phyloP scores from a whole-genome alignment of 2,797 vertebrate species.

The Sebastes jordani region DNA sequence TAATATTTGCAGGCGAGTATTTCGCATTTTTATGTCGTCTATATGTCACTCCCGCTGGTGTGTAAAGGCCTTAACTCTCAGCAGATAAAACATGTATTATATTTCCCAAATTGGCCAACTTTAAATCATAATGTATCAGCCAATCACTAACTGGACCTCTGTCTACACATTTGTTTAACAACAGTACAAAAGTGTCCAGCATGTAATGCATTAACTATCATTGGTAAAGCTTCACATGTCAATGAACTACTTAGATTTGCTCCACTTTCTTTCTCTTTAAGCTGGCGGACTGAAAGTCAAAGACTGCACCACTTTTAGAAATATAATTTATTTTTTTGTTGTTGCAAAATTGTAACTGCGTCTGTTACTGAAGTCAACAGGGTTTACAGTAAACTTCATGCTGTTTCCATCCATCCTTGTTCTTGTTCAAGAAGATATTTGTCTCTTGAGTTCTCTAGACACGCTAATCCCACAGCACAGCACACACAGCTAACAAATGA shows the following conservation, averaged over 20 bases:
- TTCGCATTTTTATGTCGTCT: neutral
- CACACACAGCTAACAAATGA: conserved; percentile 54
- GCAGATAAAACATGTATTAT: neutral
- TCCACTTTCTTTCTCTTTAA: neutral
- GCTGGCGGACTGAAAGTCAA: neutral
- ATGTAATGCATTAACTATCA: neutral
- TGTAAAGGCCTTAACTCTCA: too few species aligned
- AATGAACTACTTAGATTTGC: neutral
- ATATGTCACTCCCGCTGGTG: too few species aligned
- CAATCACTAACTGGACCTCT: neutral
- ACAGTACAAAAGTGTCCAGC: neutral
- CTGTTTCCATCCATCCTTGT: conserved; percentile 24
- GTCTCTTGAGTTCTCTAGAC: conserved; percentile 28
- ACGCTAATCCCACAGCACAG: conserved; percentile 39
- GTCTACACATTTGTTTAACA: neutral
- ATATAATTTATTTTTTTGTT: neutral
- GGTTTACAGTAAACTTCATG: conserved; percentile 6
- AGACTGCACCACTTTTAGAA: neutral
- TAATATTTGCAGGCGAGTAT: neutral
- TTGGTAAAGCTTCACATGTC: neutral
- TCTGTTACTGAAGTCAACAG: conserved; percentile 6
- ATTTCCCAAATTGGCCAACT: neutral
- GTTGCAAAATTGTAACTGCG: neutral
- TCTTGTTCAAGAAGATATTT: conserved; percentile 25
- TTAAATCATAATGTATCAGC: neutral